Evolutionary conservation across 2,113 vertebrate species (phyloP).

Genomic region (Nyctereutes procyonoides): DNA sequence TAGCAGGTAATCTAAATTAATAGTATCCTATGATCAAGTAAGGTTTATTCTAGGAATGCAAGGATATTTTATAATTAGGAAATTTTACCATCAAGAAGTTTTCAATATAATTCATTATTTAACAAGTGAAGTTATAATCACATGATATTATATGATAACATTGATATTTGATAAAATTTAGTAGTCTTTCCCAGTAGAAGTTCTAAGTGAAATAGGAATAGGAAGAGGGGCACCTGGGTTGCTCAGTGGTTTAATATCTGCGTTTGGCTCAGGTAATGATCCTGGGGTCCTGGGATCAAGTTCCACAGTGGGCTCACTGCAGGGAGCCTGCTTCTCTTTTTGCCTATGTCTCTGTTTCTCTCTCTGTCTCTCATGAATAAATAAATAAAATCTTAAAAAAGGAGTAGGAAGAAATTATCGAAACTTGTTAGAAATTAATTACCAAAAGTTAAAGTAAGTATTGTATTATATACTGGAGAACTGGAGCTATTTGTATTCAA

Average conservation of each 20-base stretch:
- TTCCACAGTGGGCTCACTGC: too few species aligned
- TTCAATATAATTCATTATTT: neutral
- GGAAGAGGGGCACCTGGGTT: too few species aligned
- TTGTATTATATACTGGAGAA: neutral
- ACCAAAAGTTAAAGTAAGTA: conserved; percentile 43
- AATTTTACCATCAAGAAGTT: neutral
- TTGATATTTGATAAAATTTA: neutral
- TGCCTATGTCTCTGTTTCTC: too few species aligned
- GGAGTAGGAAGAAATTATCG: neutral
- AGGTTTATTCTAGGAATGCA: neutral
- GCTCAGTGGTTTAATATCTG: too few species aligned
- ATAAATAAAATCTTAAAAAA: neutral
- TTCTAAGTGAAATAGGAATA: conserved; percentile 22
- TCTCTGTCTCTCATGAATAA: too few species aligned
- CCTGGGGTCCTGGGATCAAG: too few species aligned
- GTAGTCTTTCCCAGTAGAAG: neutral
- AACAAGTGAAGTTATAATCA: neutral
- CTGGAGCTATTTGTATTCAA: neutral
- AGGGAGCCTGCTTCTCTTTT: too few species aligned
- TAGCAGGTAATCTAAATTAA: conserved; percentile 29
- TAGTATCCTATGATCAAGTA: neutral
- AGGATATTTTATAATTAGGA: conserved; percentile 6
- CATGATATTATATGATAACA: neutral
- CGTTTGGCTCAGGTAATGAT: too few species aligned
- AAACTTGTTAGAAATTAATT: neutral